These are phyloP conservation scores for Hypomecis atomaria DNA, from an alignment of 2,888 invertebrate genomes.

Conservation along the genomic window DNA sequence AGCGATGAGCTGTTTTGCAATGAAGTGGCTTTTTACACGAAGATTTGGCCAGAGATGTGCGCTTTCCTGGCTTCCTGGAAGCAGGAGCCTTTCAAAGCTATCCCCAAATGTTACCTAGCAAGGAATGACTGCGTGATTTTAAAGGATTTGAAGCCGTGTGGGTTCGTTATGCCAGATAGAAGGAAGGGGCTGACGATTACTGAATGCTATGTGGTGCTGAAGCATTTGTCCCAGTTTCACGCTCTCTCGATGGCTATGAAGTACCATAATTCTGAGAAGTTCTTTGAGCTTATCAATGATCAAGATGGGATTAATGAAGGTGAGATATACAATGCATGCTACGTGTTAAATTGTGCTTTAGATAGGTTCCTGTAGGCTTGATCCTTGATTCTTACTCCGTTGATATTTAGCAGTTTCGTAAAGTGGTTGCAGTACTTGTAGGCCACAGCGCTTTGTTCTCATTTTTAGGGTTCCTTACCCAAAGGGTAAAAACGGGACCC, in stretches of 20 bases:
- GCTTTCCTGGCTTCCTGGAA: slow-evolving; percentile 82
- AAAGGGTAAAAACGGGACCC: no score
- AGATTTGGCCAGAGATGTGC: slow-evolving; percentile 87
- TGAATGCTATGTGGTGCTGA: slow-evolving; percentile 85
- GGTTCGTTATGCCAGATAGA: slow-evolving; percentile 87
- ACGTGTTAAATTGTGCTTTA: no score
- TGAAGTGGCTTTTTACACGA: slow-evolving; percentile 89
- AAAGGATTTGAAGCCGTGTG: slow-evolving; percentile 86
- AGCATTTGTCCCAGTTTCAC: slow-evolving; percentile 86
- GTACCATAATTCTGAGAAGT: slow-evolving; percentile 82
- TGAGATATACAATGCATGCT: slow-evolving; percentile 43
- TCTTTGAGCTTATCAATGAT: slow-evolving; percentile 78
- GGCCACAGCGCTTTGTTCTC: no score
- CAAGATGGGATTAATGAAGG: slow-evolving; percentile 80
- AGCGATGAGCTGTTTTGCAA: slow-evolving; percentile 89
- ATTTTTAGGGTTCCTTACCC: no score
- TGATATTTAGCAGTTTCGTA: no score
- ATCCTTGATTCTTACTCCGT: no score
- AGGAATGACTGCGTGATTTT: slow-evolving; percentile 83
- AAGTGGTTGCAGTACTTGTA: no score
- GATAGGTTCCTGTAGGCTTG: no score
- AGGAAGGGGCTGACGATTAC: slow-evolving; percentile 85
- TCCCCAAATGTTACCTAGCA: slow-evolving; percentile 86
- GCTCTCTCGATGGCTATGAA: slow-evolving; percentile 87
- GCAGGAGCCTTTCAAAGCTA: slow-evolving; percentile 78